These are phyloP conservation scores for Lagopus muta DNA, from an alignment of 2,113 vertebrate species.

Conservation along the genomic window DNA sequence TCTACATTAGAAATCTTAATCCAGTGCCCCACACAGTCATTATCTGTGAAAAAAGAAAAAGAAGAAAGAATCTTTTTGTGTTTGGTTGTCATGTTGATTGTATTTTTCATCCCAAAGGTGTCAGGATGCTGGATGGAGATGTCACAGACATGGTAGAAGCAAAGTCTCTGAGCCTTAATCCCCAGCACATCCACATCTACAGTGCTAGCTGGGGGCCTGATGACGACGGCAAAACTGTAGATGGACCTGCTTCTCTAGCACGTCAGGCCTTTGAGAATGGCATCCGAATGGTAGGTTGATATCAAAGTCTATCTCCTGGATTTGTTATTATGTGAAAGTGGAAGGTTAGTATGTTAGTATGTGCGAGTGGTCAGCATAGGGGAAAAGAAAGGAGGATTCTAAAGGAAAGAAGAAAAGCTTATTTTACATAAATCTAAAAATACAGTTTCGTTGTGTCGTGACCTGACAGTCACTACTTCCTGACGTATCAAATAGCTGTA, in stretches of 20 bases:
- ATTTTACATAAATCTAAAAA: not conserved
- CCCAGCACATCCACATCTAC: conserved; percentile 97
- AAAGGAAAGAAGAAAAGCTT: not conserved
- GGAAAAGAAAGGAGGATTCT: not conserved
- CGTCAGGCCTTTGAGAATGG: conserved; percentile 97
- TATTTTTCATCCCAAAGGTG: conserved; percentile 79
- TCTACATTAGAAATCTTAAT: not conserved
- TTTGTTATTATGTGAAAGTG: accelerated
- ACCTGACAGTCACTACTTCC: not conserved
- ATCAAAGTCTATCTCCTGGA: not conserved
- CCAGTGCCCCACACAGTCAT: not conserved
- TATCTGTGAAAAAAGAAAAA: accelerated
- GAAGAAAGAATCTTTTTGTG: not conserved
- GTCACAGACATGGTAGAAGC: conserved; percentile 99
- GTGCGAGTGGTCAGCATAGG: accelerated
- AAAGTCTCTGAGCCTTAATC: conserved; percentile 94
- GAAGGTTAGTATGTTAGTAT: accelerated
- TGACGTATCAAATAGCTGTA: not conserved
- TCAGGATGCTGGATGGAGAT: conserved; percentile 97
- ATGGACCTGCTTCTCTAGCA: conserved; percentile 94
- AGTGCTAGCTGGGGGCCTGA: conserved; percentile 99
- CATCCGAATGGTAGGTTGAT: conserved; percentile 89
- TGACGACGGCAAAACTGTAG: conserved; percentile 97
- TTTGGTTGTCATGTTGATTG: not conserved
- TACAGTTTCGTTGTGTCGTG: not conserved